phyloP scores from a whole-genome alignment of 2,113 vertebrate species.

The Loxodonta africana region DNA sequence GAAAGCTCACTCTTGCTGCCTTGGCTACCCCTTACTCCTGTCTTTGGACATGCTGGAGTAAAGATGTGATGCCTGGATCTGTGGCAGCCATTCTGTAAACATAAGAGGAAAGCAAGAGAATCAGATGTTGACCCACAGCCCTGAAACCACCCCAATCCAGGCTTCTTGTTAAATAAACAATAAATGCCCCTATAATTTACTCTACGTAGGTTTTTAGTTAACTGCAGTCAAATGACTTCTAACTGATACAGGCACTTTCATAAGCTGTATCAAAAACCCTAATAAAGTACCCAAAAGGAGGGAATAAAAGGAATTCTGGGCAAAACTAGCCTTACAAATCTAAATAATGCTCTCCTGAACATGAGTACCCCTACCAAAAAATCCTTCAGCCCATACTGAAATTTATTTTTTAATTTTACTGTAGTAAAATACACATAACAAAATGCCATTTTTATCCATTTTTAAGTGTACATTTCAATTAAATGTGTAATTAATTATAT shows the following conservation, averaged over 20 bases:
- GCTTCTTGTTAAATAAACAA: not conserved
- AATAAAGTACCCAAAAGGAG: not conserved
- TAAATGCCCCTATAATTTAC: not conserved
- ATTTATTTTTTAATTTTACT: no score
- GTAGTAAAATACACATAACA: no score
- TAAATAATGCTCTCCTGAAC: not conserved
- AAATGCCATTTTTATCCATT: no score
- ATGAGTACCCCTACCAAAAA: not conserved
- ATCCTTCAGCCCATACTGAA: no score
- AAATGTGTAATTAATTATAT: no score
- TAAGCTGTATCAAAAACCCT: not conserved
- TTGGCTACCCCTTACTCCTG: not conserved
- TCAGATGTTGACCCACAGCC: not conserved
- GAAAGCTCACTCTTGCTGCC: not conserved
- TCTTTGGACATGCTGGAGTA: not conserved
- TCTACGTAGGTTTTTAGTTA: not conserved
- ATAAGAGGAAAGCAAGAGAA: not conserved
- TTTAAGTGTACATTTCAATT: no score
- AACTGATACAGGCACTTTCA: not conserved
- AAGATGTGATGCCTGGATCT: not conserved
- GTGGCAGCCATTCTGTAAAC: not conserved
- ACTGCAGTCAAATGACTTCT: not conserved
- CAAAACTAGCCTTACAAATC: not conserved
- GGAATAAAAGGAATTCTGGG: not conserved
- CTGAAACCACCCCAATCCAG: not conserved